These are phyloP conservation scores for Capromys pilorides DNA, from an alignment of 2,797 vertebrate species.

Conservation along the genomic window DNA sequence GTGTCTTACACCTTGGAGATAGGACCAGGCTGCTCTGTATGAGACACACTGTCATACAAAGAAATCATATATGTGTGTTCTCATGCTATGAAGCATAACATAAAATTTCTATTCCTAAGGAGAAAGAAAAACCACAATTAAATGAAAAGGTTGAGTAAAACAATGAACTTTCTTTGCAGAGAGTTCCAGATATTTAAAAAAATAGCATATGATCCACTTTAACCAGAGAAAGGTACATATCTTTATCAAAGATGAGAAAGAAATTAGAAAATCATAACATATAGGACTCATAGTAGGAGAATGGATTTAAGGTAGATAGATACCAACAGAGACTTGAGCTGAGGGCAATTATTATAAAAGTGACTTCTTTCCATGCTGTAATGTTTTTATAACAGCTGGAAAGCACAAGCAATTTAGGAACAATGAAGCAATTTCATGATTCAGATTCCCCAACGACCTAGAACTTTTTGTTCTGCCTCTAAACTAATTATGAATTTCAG, in stretches of 20 bases:
- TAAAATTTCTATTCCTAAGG: not conserved
- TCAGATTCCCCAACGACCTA: conserved; percentile 55
- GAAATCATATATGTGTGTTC: not conserved
- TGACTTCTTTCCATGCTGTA: conserved; percentile 45
- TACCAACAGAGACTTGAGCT: not conserved
- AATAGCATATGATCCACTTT: not conserved
- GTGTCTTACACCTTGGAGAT: not conserved
- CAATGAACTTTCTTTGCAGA: not conserved
- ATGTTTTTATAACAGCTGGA: conserved; percentile 1
- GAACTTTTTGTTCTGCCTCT: conserved; percentile 74
- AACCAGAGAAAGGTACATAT: not conserved
- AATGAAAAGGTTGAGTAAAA: not conserved
- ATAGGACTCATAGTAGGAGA: not conserved
- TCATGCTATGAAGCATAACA: not conserved
- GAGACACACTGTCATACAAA: not conserved
- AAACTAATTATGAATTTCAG: conserved; percentile 80
- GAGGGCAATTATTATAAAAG: not conserved
- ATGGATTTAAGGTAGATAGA: not conserved
- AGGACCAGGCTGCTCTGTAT: not conserved
- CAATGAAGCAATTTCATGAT: conserved; percentile 71
- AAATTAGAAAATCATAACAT: not conserved
- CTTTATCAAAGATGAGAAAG: not conserved
- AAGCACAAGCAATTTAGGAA: conserved; percentile 39
- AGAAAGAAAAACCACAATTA: not conserved
- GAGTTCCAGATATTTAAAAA: not conserved